Evolutionary conservation across 2,888 invertebrate genomes (phyloP), one percentile per base, ranked within the genome.

Genomic region (Callinectes sapidus): DNA sequence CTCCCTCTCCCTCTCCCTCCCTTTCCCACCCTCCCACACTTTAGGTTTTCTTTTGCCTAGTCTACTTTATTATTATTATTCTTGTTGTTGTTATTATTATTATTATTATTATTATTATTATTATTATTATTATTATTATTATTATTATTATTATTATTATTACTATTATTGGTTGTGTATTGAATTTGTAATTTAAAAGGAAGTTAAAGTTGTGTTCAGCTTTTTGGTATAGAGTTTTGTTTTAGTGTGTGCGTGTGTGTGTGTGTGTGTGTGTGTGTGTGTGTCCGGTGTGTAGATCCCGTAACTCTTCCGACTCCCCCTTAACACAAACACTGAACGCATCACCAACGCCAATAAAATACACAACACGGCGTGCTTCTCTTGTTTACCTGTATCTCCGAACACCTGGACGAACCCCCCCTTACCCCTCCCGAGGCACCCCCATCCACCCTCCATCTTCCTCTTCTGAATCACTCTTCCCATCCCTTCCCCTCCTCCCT

Each of bases 321-420:
- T 81, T 81, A 32, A 32, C 81, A 32, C 81, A 81, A 32, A 81
- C 81, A 81, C 81, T 2, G 32, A 32, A 71, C 71, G n/a, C 71
- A 71, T 61, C 71, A 71, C 71, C 23, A 23, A 1, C 71, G n/a
- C 81, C 81, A 35, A 81, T 81, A 35, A 81, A 81, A 32, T 61
- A 81, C 81, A 81, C 81, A 81, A 81, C 14, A 32, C 81, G 23
- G 81, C 81, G 81, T 81, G 81, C 32, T 16, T 35, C 14, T 81
- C 81, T 81, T 81, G 81, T 81, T 81, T 81, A 81, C 81, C 81
- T 81, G 81, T 13, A 32, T 32, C 14, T 35, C 23, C 8, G 1
- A 32, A 35, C 81, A 81, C 81, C 81, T 81, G 81, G 81, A 81
- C 81, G 35, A 81, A 0, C 35, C 28, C 35, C 81, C 81, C 14